A percentile compares a stretch with the other conserved stretches of the same genome.
Evolutionary conservation across 2,888 invertebrate species (phyloP).

Genomic region (Dryobotodes eremita): DNA sequence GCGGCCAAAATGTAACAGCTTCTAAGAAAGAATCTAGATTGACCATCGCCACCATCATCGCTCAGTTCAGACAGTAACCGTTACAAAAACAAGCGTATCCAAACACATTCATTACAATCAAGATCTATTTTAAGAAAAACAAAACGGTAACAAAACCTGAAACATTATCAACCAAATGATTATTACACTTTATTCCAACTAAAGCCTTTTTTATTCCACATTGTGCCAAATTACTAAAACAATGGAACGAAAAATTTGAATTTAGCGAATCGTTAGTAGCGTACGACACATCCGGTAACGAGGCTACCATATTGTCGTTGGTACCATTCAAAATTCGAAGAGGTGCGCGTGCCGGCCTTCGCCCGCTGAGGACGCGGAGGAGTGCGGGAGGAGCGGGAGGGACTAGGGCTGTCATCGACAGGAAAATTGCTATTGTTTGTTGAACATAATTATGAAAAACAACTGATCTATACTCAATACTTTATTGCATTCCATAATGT

Average conservation of each 20-base stretch:
- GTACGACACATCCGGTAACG: conserved; percentile 79
- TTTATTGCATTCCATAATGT: too few relatives aligned
- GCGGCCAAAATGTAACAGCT: conserved; percentile 1
- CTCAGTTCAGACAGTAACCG: conserved; percentile 41
- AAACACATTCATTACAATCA: conserved; percentile 51
- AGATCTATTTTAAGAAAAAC: conserved; percentile 43
- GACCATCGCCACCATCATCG: conserved; percentile 24
- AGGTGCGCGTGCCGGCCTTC: conserved; percentile 83
- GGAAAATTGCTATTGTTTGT: conserved; percentile 19
- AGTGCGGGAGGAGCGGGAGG: conserved; percentile 65
- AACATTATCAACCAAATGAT: conserved; percentile 24
- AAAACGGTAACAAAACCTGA: conserved; percentile 13
- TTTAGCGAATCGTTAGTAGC: conserved; percentile 73
- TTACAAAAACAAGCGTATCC: conserved; percentile 53
- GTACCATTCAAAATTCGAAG: conserved; percentile 77
- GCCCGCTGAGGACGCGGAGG: conserved; percentile 73
- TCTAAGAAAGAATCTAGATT: conserved; percentile 33
- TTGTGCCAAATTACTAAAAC: conserved; percentile 52
- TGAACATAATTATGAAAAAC: neutral
- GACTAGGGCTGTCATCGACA: conserved; percentile 67
- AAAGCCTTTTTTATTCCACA: conserved; percentile 29
- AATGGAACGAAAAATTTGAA: conserved; percentile 65
- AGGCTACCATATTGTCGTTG: conserved; percentile 80
- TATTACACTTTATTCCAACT: conserved; percentile 10
- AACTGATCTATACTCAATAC: too few relatives aligned